Percentiles rank a stretch among this genome's conserved stretches.
Conservation (phyloP, 2,113 vertebrate genomes). For the Puntigrus tetrazona region DNA sequence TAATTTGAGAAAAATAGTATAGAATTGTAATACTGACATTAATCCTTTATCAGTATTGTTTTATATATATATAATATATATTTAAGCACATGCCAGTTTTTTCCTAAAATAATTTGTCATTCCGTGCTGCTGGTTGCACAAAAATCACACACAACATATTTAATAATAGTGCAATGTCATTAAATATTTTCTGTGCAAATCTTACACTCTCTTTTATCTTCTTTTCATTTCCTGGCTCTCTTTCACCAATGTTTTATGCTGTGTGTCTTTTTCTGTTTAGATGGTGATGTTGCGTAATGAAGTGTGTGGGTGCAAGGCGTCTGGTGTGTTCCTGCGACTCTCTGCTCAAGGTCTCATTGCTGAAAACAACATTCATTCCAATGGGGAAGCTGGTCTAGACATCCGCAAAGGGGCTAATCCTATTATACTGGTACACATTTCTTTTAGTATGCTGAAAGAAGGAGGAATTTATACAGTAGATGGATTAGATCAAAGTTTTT, state of each 20-base stretch:
- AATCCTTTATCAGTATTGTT: not conserved
- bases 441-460: not conserved
- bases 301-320: conserved; percentile 83
- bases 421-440: conserved; percentile 79
- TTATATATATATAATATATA: too few species aligned
- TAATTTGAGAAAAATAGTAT: not conserved
- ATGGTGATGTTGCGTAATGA: conserved; percentile 86
- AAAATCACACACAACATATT: not conserved
- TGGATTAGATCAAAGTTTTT: not conserved
- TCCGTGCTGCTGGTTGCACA: too few species aligned
- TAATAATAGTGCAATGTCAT: not conserved
- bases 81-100: not conserved
- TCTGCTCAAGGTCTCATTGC: conserved; percentile 84
- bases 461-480: too few species aligned
- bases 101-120: not conserved
- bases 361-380: conserved; percentile 85
- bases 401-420: conserved; percentile 85
- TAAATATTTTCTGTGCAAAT: not conserved
- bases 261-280: conserved; percentile 64
- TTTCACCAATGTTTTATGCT: not conserved
- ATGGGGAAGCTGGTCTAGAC: conserved; percentile 83
- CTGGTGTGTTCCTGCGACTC: conserved; percentile 84
- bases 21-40: not conserved
- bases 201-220: not conserved
- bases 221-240: not conserved